Evolutionary conservation across 2,113 vertebrate genomes (phyloP).

Genomic region (Ramphastos sulfuratus): DNA sequence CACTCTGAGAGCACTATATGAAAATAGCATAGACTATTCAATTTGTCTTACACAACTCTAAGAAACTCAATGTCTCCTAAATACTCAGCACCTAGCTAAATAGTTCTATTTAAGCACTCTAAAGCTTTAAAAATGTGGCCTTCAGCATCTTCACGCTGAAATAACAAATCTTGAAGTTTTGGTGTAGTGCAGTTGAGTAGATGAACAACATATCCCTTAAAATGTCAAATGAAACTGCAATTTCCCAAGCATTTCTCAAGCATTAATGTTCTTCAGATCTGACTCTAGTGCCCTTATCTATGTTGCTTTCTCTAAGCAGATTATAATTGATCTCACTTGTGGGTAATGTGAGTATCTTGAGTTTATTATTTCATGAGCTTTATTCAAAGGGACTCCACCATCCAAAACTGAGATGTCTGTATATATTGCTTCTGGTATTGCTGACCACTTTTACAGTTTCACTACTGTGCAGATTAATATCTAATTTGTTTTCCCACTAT

Average conservation of each 20-base stretch:
- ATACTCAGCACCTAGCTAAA: too few relatives aligned
- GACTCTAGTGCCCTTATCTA: background rate
- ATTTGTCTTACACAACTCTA: background rate
- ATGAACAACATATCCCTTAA: background rate
- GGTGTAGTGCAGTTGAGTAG: background rate
- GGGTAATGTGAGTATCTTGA: background rate
- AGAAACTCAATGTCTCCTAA: background rate
- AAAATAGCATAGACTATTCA: background rate
- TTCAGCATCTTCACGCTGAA: background rate
- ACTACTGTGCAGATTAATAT: background rate
- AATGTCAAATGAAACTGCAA: background rate
- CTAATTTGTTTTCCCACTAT: background rate
- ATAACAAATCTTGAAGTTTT: background rate
- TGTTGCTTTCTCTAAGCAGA: background rate
- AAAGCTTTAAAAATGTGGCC: background rate
- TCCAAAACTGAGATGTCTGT: background rate
- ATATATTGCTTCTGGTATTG: background rate
- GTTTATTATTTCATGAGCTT: background rate
- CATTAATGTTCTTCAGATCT: background rate
- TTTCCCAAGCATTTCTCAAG: background rate
- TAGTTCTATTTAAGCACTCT: background rate
- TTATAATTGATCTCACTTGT: slow-evolving; percentile 20
- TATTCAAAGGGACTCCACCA: background rate
- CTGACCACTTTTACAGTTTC: background rate
- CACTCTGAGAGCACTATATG: background rate